Conservation (phyloP, 2,797 vertebrate genomes). For the Hyperoplus immaculatus region DNA sequence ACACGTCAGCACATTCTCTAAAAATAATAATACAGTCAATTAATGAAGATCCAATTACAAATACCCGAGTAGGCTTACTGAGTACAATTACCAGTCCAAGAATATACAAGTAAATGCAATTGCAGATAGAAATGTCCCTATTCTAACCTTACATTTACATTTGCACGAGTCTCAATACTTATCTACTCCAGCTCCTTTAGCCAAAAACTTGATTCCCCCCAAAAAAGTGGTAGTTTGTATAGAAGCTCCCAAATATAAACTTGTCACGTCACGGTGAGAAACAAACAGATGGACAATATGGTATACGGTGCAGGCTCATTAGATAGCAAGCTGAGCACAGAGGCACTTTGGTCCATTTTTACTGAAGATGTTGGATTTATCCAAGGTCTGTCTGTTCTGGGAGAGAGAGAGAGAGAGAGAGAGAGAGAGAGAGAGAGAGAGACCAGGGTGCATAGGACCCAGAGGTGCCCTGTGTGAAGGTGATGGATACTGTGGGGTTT, state of each 20-base stretch:
- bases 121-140: too few relatives aligned
- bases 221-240: neutral
- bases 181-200: neutral
- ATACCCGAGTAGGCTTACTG: too few relatives aligned
- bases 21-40: too few relatives aligned
- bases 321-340: conserved; percentile 29
- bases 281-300: neutral
- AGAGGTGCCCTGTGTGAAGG: conserved; percentile 50
- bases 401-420: neutral
- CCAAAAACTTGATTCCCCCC: neutral
- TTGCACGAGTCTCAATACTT: neutral
- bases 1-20: neutral
- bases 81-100: neutral
- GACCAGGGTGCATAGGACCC: conserved; percentile 44
- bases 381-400: conserved; percentile 40
- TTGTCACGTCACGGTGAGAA: conserved; percentile 10
- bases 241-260: neutral
- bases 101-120: too few relatives aligned
- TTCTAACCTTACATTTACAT: neutral
- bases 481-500: conserved; percentile 71
- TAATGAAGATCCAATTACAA: too few relatives aligned
- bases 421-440: conserved; percentile 20
- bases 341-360: conserved; percentile 6
- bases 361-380: conserved; percentile 34
- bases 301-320: conserved; percentile 7